Base-by-base conservation (phyloP, 1,140 invertebrate genomes). In the Tyrophagus putrescentiae region DNA sequence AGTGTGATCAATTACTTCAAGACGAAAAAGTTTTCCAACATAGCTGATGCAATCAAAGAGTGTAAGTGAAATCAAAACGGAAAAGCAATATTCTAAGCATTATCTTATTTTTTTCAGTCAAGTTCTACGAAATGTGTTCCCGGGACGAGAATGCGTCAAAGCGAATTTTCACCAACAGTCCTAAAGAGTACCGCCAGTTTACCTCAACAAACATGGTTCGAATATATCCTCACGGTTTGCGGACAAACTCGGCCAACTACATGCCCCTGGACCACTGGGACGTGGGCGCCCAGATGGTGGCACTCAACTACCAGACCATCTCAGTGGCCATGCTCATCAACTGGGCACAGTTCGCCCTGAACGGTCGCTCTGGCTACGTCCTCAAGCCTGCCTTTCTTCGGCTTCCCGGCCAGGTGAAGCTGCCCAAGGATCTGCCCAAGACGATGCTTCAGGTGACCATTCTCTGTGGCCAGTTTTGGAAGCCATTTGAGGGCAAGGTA, bases 291-390 rank as follows among this genome's bases (percentile, higher is more conserved):
- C 79, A 80, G 69, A 70, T 80, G 75, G 74, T 75, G 45, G 75
- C 78, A 9, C 63, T 80, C 16, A 80, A 80, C 67, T 78, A 77
- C 63, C 79, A 80, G 67, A 80, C 77, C 3, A 69, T 71, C 27
- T 77, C 76, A 45, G 67, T 76, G 23, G 69, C 76, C 60, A 78
- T 76, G 69, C 75, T 78, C 64, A 68, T 78, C 28, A 76, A 81
- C 66, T 71, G 75, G 64, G 79, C 78, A 0, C 73, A 74, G 64
- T 83, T 84, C 68, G 61, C 67, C 3, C 74, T 76, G 32, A 84
- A 84, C 69, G 82, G 80, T 39, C 71, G 68, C 16, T 82, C 80
- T 71, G 82, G 82, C 3, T 84, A 79, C 68, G 75, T 82, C 1
- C 67, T 83, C 7, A 83, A 83, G 67, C 75, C 76, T 28, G 63